Evolutionary conservation across 1,140 invertebrate genomes (phyloP).

Genomic region (Drosophila auraria): DNA sequence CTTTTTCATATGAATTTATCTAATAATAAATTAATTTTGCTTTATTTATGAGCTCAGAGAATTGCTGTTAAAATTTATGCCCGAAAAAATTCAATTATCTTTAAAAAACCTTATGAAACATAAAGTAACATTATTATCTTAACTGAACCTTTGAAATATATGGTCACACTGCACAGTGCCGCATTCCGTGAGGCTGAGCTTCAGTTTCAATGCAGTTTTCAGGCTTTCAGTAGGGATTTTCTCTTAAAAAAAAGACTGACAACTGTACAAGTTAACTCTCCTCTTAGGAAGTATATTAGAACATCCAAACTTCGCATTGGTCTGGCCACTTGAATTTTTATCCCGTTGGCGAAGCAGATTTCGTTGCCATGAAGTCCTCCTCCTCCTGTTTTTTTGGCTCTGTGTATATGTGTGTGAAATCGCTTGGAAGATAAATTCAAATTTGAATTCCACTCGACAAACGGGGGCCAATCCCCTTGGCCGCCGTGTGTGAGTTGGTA

Average conservation of each 20-base stretch:
- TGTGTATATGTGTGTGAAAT: conserved; percentile 62
- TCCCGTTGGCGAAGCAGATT: neutral
- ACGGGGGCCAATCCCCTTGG: conserved; percentile 42
- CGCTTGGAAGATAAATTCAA: conserved; percentile 73
- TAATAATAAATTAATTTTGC: too few relatives aligned
- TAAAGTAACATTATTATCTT: too few relatives aligned
- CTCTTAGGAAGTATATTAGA: neutral
- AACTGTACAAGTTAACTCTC: neutral
- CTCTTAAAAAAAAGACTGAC: neutral
- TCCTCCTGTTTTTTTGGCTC: conserved; percentile 1
- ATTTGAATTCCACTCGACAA: conserved; percentile 74
- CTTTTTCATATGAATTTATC: too few relatives aligned
- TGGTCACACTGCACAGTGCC: neutral
- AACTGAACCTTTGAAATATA: too few relatives aligned
- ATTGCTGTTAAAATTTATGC: too few relatives aligned
- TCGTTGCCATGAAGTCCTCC: conserved; percentile 37
- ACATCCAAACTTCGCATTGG: conserved; percentile 16
- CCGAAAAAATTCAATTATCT: too few relatives aligned
- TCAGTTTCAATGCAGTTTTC: neutral
- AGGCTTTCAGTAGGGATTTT: neutral
- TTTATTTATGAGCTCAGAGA: too few relatives aligned
- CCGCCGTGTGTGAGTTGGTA: conserved; percentile 15
- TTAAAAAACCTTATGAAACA: too few relatives aligned
- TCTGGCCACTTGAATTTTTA: conserved; percentile 11
- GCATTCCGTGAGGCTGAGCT: too few relatives aligned